A percentile compares a stretch with the other conserved stretches of the same genome.
These are phyloP conservation scores for Belonocnema kinseyi DNA, from an alignment of 1,140 invertebrate genomes.

Conservation along the genomic window DNA sequence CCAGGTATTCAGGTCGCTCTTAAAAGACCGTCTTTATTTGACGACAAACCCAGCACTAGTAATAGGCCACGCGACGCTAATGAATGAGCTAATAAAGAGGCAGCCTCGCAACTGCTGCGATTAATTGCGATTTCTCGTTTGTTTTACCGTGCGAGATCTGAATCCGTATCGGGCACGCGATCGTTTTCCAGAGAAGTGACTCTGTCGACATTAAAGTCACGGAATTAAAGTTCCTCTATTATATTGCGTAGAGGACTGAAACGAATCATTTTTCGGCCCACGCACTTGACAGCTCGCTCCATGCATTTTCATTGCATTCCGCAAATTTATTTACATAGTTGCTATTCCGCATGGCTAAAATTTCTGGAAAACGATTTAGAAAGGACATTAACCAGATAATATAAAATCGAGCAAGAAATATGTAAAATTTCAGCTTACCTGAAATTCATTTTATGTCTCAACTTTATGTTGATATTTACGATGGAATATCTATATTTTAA, in stretches of 20 bases:
- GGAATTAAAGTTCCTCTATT: slow-evolving; percentile 31
- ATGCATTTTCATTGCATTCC: neutral
- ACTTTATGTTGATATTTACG: no score
- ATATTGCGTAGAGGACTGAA: slow-evolving; percentile 43
- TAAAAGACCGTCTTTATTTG: neutral
- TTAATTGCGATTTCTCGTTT: slow-evolving; percentile 49
- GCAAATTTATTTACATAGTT: neutral
- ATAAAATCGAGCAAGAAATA: no score
- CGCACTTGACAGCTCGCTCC: slow-evolving; percentile 13
- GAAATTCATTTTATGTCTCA: no score
- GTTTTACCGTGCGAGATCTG: slow-evolving; percentile 29
- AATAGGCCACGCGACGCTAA: slow-evolving; percentile 52
- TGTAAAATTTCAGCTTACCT: no score
- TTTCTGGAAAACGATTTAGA: neutral
- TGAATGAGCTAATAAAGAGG: slow-evolving; percentile 46
- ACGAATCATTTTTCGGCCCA: slow-evolving; percentile 42
- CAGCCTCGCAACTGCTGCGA: slow-evolving; percentile 38
- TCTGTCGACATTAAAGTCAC: slow-evolving; percentile 18
- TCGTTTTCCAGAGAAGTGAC: slow-evolving; percentile 47
- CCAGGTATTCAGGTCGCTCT: neutral
- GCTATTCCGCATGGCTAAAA: neutral
- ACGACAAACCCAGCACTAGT: slow-evolving; percentile 39
- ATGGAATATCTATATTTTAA: no score
- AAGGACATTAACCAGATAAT: no score
- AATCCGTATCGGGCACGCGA: slow-evolving; percentile 52